Base-by-base conservation (phyloP, 2,797 vertebrate genomes). In the Premnoplex brunnescens region DNA sequence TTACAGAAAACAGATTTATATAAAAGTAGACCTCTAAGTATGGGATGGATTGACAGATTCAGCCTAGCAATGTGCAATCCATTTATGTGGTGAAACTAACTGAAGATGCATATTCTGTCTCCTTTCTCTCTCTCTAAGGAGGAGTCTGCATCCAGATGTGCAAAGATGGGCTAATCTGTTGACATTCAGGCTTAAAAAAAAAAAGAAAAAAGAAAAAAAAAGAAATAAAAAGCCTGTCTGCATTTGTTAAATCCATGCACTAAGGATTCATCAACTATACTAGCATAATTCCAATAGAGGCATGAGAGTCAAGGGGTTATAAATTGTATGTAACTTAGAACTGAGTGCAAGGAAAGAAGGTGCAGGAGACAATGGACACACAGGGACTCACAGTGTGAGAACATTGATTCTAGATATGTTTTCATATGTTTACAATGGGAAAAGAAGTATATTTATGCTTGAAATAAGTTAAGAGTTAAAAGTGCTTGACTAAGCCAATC, bases 61-160 rank as follows among this genome's bases (percentile, higher is more conserved):
- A 60, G 17, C 16, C 24, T 2, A 0, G 11, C 48, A 82, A 6
- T 2, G 0, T 55, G 18, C 26, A 54, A 43, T 72, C 71, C 22
- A 37, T 83, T 78, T 28, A 28, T 51, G 10, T 74, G 34, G 6
- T 77, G 14, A 62, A 63, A 52, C 28, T 74, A 68, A 34, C 21
- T 74, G 39, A 21, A 49, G 37, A 43, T 75, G 12, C 23, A 8
- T 16, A 37, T 36, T 73, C 7, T 9, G 4, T 66, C 39, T 52
- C 21, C 36, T 85, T 73, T 74, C 15, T 89, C 58, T 55, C 4
- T 59, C 7, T 85, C 12, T 10, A n/a, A 58, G 24, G 28, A 79
- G 13, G 6, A n/a, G 1, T 62, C 34, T 78, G 9, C 6, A 11
- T 75, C 39, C 26, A 86, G 54, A 55, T 62, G 12, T 48, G 16